Base-by-base conservation (phyloP, 2,888 invertebrate genomes). In the Yponomeuta cagnagella region DNA sequence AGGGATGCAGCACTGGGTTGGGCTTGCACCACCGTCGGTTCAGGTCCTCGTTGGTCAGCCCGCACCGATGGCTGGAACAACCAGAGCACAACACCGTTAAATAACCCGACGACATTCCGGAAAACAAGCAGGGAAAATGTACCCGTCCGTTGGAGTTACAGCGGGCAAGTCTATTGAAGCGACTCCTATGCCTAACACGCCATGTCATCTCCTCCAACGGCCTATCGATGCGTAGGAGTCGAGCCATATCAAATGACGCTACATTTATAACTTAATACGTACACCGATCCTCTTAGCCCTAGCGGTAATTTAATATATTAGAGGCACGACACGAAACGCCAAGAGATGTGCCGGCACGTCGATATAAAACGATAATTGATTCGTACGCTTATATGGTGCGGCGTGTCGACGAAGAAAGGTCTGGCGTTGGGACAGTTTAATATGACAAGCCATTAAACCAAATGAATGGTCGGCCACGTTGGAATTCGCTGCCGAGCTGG, bases 21-120 rank as follows among this genome's bases (percentile, higher is more conserved):
- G 97, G 97, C 80, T 94, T 94, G 81, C 94, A 94, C 97, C 97
- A 97, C 72, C 96, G 94, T 77, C 97, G 94, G 90, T 97, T 97
- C 84, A 97, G 90, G 90, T 97, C 97, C 89, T 96, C 95, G 83
- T 96, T 96, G 79, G 96, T 96, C 83, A 97, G 88, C 70, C 96
- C 96, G 92, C 96, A 96, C 76, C 97, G 94, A 87, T 96, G 95
- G 87, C 96, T 96, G 92, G 73, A 93, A 93, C 82, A 87, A 88
- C 83, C 86, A 82, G 33, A 84, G 79, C 71, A 68, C 37, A 68
- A 48, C 68, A 68, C 52, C 52, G 23, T 68, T 68, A 68, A 31
- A 37, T 10, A 15, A 48, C 30, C n/a, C 52, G 6, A 12, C 52
- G 10, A 37, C 31, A 68, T 30, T 23, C 37, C 43, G 10, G 43